Evolutionary conservation across 2,888 invertebrate genomes (phyloP), one percentile per base, ranked within the genome.

Genomic region (Scrobipalpa atriplicella): DNA sequence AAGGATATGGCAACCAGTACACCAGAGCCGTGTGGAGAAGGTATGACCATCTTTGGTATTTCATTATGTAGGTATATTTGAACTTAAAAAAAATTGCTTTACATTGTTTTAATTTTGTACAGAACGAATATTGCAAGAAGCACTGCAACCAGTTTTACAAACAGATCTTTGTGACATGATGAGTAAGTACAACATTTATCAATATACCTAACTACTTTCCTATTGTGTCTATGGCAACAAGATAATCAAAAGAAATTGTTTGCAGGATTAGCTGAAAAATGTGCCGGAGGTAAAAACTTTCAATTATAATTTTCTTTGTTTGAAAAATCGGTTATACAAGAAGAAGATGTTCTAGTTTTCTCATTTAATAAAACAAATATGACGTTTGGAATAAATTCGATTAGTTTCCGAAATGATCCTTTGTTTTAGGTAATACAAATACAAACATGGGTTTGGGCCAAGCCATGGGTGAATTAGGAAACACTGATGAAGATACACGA

Each of bases 41-140:
- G 58, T 58, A 58, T 8, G 10, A n/a, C n/a, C n/a, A n/a, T n/a
- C n/a, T n/a, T n/a, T n/a, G n/a, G n/a, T n/a, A n/a, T n/a, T n/a
- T n/a, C n/a, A n/a, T n/a, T n/a, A n/a, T n/a, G n/a, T n/a, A n/a
- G n/a, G n/a, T n/a, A n/a, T n/a, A n/a, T n/a, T n/a, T n/a, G n/a
- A n/a, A n/a, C n/a, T n/a, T n/a, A n/a, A n/a, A n/a, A n/a, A n/a
- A n/a, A n/a, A n/a, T 29, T 29, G 29, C 29, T 29, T 29, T 29
- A 29, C 29, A 29, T 29, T 29, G 5, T 3, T 29, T 52, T 52
- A 0, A 38, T 65, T 51, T 29, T 29, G 9, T 13, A n/a, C 36
- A 66, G 62, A 39, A 43, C 39, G n/a, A 16, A 41, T 66, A 10
- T 10, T 66, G 19, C 16, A 62, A 16, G 62, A 66, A 62, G 62